These are phyloP conservation scores for Aurelia sp. DNA, from an alignment of 30 jellyfish, hydroid and myxozoan genomes.

Conservation along the genomic window DNA sequence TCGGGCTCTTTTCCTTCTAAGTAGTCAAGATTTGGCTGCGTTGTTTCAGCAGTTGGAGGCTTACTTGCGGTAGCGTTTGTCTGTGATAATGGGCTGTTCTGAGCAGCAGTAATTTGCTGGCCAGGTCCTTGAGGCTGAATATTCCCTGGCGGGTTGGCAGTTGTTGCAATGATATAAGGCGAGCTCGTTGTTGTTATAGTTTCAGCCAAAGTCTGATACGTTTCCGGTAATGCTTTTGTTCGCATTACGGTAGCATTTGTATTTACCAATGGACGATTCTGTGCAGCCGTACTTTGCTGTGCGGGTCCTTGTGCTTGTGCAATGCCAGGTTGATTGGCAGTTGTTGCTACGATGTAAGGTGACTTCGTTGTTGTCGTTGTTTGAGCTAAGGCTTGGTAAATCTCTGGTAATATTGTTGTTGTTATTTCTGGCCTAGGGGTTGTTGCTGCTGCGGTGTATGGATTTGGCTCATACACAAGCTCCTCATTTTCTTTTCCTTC, in stretches of 20 bases:
- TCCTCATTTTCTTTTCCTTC: constrained; percentile 43
- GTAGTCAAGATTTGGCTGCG: background rate
- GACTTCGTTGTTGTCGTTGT: constrained; percentile 23
- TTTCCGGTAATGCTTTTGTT: background rate
- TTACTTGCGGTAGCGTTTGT: background rate
- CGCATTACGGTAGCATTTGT: background rate
- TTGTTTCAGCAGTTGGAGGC: background rate
- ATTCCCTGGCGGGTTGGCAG: background rate
- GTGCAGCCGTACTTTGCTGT: background rate
- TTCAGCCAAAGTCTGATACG: too few species aligned
- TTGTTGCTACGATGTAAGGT: background rate
- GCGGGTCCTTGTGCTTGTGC: background rate
- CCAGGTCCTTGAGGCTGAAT: constrained; percentile 7
- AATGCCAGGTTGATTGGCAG: background rate
- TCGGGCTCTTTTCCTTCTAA: constrained; percentile 54
- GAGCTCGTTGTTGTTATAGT: constrained; percentile 10
- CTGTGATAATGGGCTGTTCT: background rate
- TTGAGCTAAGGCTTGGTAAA: background rate
- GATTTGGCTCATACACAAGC: background rate
- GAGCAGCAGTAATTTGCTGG: background rate
- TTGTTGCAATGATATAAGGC: background rate
- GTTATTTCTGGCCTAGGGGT: background rate
- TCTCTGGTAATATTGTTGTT: background rate
- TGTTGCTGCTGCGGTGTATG: background rate
- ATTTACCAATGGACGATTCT: background rate